phyloP scores from a whole-genome alignment of 2,888 invertebrate genomes.

The Microplitis manilae region DNA sequence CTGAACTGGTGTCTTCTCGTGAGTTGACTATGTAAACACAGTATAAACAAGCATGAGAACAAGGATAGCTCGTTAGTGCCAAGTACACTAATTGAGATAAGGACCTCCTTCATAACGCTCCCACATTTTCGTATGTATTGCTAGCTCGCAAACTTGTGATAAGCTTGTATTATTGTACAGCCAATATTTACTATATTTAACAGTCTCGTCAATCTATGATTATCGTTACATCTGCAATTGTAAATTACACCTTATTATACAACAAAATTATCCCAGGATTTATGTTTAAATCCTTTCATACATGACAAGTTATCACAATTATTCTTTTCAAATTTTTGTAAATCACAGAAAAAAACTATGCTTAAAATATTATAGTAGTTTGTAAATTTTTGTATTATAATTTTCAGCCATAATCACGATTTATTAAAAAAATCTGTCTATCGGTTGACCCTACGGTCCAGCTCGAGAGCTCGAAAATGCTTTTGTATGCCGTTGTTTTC shows the following conservation, averaged over 20 bases:
- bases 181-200: conserved; percentile 38
- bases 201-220: conserved; percentile 5
- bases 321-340: too few relatives aligned
- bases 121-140: conserved; percentile 46
- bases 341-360: too few relatives aligned
- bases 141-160: conserved; percentile 52
- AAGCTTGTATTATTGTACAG: conserved; percentile 43
- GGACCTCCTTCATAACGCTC: conserved; percentile 51
- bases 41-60: conserved; percentile 24
- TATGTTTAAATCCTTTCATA: not conserved
- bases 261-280: not conserved
- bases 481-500: too few relatives aligned
- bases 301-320: too few relatives aligned
- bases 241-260: not conserved
- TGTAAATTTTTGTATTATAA: too few relatives aligned
- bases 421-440: too few relatives aligned
- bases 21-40: conserved; percentile 32
- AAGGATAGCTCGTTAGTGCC: conserved; percentile 32
- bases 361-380: too few relatives aligned
- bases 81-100: conserved; percentile 58
- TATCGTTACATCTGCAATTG: not conserved
- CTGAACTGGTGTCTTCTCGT: conserved; percentile 17
- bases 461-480: too few relatives aligned
- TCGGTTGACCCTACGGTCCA: too few relatives aligned
- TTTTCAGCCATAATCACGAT: too few relatives aligned